phyloP scores from a whole-genome alignment of 2,113 vertebrate species.

The Pseudorhombus dupliciocellatus region DNA sequence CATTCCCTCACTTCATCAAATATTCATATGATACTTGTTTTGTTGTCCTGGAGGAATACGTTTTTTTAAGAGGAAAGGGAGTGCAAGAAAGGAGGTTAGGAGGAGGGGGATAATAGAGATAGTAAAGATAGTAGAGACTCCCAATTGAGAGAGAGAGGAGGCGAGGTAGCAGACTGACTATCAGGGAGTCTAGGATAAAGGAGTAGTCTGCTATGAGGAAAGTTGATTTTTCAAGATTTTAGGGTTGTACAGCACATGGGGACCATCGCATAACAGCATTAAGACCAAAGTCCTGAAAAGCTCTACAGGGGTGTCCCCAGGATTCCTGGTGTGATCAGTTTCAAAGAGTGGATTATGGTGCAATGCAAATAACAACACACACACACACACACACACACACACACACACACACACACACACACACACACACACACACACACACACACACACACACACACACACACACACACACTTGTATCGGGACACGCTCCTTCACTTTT shows the following conservation, averaged over 20 bases:
- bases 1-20: conserved; percentile 60
- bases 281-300: neutral
- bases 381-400: neutral
- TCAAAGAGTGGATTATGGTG: conserved; percentile 15
- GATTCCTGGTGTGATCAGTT: neutral
- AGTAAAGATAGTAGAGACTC: conserved; percentile 25
- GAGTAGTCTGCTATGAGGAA: neutral
- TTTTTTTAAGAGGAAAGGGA: conserved; percentile 39
- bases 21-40: conserved; percentile 56
- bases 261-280: neutral
- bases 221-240: neutral
- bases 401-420: neutral
- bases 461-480: neutral
- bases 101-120: conserved; percentile 18
- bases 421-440: neutral
- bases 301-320: neutral
- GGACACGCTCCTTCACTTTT: conserved; percentile 10
- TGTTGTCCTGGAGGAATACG: conserved; percentile 39
- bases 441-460: neutral
- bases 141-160: conserved; percentile 20
- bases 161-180: conserved; percentile 3
- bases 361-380: neutral
- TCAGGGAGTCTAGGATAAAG: conserved; percentile 10
- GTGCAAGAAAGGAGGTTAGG: neutral
- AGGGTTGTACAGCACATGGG: neutral